Evolutionary conservation across 1,140 invertebrate species (phyloP).

Genomic region (roundworm (Caenorhabditis elegans)): DNA sequence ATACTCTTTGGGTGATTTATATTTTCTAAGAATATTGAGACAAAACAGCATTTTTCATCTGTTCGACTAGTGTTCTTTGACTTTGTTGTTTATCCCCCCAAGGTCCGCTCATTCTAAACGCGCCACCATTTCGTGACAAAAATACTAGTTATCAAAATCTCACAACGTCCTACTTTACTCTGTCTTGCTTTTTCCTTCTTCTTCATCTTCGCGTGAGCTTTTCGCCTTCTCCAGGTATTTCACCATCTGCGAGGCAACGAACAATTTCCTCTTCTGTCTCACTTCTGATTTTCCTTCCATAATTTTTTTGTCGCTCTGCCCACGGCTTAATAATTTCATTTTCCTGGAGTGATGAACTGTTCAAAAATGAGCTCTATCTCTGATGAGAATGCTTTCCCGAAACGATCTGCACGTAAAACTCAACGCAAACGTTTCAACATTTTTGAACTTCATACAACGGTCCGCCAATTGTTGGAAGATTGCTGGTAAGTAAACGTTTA

Average conservation of each 20-base stretch:
- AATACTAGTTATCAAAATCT: slow-evolving; percentile 3
- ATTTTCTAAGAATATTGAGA: too few species aligned
- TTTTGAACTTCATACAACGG: neutral
- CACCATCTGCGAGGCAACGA: too few species aligned
- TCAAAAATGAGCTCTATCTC: neutral
- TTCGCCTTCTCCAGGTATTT: neutral
- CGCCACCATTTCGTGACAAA: neutral
- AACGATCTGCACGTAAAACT: neutral
- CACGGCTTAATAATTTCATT: too few species aligned
- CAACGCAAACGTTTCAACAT: neutral
- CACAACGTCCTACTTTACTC: neutral
- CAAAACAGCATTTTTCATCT: too few species aligned
- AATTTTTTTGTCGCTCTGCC: too few species aligned
- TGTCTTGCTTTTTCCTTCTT: neutral
- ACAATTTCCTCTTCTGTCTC: too few species aligned
- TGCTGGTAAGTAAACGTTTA: neutral
- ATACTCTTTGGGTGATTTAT: too few species aligned
- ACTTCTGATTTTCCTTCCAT: too few species aligned
- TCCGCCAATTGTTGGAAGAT: neutral
- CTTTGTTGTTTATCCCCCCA: neutral
- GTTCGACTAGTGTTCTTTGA: neutral
- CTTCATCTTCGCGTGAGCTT: neutral
- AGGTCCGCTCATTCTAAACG: neutral
- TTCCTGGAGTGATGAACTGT: too few species aligned
- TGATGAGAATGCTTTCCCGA: neutral